Evolutionary conservation across 2,888 invertebrate species (phyloP), one percentile per base, ranked within the genome.

Genomic region (Apantesis nais): DNA sequence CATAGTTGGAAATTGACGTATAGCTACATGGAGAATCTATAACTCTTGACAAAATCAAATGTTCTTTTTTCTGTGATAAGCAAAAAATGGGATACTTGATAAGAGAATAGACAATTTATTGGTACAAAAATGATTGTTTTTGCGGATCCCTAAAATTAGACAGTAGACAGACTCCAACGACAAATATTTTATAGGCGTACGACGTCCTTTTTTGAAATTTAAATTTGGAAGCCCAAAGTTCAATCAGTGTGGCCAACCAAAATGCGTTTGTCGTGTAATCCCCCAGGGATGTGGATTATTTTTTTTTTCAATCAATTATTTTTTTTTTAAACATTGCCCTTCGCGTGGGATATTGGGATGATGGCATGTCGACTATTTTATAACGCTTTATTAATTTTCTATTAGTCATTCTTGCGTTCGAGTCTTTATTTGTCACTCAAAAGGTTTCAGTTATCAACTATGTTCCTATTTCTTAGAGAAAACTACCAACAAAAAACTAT

Each of bases 211-310:
- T 88, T 90, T 86, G 78, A 79, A 88, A 87, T 90, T 90, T 87
- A 80, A 89, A 89, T 90, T 89, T 91, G 85, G 89, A 89, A 89
- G 87, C 88, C 73, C 81, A 86, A 73, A 69, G 80, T 89, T 92
- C 92, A 58, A 58, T 58, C 58, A 86, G 93, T 94, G 94, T 94
- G 94, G 93, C 92, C 93, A 90, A 88, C 86, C 86, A 88, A 93
- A 93, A 94, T 95, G 94, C 92, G 89, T 94, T 94, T 94, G 92
- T 93, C 93, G 92, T 93, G 94, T 94, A 94, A 94, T 94, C 94
- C 94, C 87, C 93, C 48, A 79, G 94, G 93, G 94, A 90, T 83
- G 81, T 89, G 91, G 94, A 93, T 94, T 93, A 92, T 90, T 87
- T 82, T 84, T 88, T 90, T 91, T 88, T 86, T 84, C 78, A 82